These are phyloP conservation scores for Tetranychus cinnabarinus DNA, from an alignment of 1,140 invertebrate genomes.

Conservation along the genomic window DNA sequence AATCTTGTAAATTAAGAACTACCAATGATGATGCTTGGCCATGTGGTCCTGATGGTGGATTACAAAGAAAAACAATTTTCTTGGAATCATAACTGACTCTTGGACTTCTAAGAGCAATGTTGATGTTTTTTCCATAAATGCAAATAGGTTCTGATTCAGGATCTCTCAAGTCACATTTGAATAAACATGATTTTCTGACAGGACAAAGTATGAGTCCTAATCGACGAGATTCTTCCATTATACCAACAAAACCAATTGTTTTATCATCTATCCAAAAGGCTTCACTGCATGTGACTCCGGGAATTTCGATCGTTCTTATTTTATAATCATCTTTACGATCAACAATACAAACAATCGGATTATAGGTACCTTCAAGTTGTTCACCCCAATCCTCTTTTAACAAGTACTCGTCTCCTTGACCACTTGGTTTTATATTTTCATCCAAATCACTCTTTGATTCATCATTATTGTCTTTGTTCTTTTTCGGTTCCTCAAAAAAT, in stretches of 20 bases:
- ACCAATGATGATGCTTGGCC: conserved; percentile 15
- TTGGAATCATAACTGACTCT: conserved; percentile 22
- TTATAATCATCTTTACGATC: conserved; percentile 32
- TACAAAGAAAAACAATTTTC: conserved; percentile 24
- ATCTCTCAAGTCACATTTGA: background rate
- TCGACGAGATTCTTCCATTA: conserved; percentile 39
- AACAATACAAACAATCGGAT: conserved; percentile 43
- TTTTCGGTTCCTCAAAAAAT: background rate
- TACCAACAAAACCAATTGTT: conserved; percentile 48
- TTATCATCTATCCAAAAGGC: conserved; percentile 38
- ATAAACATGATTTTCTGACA: conserved; percentile 23
- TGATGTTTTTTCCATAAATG: background rate
- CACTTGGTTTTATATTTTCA: background rate
- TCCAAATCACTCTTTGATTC: no score
- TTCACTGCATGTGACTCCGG: conserved; percentile 42
- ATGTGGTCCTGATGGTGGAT: conserved; percentile 25
- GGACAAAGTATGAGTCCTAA: conserved; percentile 58
- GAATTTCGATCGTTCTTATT: conserved; percentile 13
- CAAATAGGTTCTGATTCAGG: background rate
- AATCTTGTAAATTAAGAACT: background rate
- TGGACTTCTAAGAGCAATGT: conserved; percentile 16
- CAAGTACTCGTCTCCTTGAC: background rate
- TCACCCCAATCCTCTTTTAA: background rate
- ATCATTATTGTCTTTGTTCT: background rate
- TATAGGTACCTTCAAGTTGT: conserved; percentile 35